Percentiles rank a stretch among this genome's conserved stretches.
Evolutionary conservation across 2,888 invertebrate genomes (phyloP).

Genomic region (Boloria euphrosyne): DNA sequence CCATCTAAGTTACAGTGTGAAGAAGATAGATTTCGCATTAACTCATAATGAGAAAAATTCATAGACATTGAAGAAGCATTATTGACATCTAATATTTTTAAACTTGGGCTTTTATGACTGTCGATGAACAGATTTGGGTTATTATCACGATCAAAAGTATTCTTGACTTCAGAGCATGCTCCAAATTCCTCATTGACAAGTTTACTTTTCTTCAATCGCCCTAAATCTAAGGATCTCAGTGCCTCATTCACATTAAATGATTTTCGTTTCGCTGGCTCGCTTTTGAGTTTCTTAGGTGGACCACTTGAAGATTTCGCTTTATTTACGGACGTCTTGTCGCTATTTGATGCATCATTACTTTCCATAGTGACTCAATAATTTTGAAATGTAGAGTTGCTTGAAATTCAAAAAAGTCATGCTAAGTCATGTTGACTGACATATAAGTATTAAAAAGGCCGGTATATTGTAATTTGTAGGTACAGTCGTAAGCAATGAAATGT

Average conservation of each 20-base stretch:
- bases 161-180: slow-evolving; percentile 40
- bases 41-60: slow-evolving; percentile 74
- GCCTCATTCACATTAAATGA: slow-evolving; percentile 63
- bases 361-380: slow-evolving; percentile 59
- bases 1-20: slow-evolving; percentile 67
- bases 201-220: slow-evolving; percentile 65
- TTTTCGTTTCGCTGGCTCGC: slow-evolving; percentile 58
- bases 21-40: slow-evolving; percentile 66
- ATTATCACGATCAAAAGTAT: slow-evolving; percentile 41
- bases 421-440: slow-evolving; percentile 11
- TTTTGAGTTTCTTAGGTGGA: slow-evolving; percentile 47
- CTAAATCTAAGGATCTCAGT: slow-evolving; percentile 61
- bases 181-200: slow-evolving; percentile 54
- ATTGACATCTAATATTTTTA: slow-evolving; percentile 48
- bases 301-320: slow-evolving; percentile 57
- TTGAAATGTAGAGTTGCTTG: slow-evolving; percentile 30
- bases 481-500: too few species aligned
- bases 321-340: slow-evolving; percentile 54
- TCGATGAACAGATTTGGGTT: slow-evolving; percentile 56
- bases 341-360: slow-evolving; percentile 49
- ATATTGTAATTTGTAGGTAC: too few species aligned
- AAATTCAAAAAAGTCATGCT: not conserved
- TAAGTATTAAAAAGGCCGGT: not conserved
- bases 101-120: slow-evolving; percentile 43
- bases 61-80: slow-evolving; percentile 67